A percentile compares a stretch with the other conserved stretches of the same genome.
These are phyloP conservation scores for Chlorodrepanis virens DNA, from an alignment of 2,113 vertebrate genomes.

Conservation along the genomic window DNA sequence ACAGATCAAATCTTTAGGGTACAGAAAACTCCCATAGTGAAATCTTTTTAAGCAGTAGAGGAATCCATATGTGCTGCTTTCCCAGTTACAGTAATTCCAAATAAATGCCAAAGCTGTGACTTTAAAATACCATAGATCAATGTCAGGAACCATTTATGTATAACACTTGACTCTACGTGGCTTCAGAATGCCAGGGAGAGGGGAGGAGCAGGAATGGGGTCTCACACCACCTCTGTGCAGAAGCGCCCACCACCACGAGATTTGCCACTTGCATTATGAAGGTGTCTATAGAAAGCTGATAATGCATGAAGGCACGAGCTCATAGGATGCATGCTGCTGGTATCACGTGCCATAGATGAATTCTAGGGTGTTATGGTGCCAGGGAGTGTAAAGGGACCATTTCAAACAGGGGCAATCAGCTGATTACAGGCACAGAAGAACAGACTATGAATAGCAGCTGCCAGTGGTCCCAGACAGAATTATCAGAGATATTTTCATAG, in stretches of 20 bases:
- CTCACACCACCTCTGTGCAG: background rate
- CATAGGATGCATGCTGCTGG: background rate
- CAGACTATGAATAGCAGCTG: background rate
- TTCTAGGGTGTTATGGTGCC: background rate
- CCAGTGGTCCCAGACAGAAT: background rate
- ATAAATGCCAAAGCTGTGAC: background rate
- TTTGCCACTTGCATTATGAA: background rate
- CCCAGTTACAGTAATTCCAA: background rate
- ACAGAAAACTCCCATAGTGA: background rate
- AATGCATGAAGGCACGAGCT: background rate
- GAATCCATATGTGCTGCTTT: background rate
- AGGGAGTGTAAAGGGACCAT: background rate
- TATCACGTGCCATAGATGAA: background rate
- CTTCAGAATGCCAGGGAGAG: background rate
- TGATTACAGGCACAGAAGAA: background rate
- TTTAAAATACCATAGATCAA: background rate
- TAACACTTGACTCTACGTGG: background rate
- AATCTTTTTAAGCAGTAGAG: background rate
- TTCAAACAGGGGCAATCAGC: background rate
- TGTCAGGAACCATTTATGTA: background rate
- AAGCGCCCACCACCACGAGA: fast-evolving
- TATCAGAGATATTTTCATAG: background rate
- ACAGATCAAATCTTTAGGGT: background rate
- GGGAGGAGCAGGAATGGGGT: background rate
- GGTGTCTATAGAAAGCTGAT: background rate